Conservation (phyloP, 2,797 vertebrate species). For the Denticeps clupeoides region DNA sequence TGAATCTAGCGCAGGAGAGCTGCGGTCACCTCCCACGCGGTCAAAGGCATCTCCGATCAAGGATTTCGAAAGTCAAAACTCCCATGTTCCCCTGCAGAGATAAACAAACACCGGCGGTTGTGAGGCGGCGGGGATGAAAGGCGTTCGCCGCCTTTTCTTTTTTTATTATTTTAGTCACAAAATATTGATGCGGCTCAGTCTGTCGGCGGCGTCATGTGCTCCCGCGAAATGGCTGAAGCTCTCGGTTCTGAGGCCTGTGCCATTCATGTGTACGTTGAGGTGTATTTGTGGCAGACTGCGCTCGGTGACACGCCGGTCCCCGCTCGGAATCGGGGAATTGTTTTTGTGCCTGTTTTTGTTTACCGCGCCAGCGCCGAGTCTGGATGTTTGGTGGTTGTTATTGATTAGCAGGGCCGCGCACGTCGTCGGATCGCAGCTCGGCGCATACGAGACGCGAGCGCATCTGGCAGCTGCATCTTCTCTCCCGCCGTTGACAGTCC, state of each 20-base stretch:
- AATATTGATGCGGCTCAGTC: no score
- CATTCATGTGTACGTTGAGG: conserved; percentile 16
- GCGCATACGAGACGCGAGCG: conserved; percentile 17
- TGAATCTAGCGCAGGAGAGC: conserved; percentile 24
- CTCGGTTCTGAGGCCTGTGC: neutral
- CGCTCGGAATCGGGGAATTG: neutral
- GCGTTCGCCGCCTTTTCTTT: neutral
- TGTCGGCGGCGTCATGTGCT: no score
- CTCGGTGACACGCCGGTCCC: no score
- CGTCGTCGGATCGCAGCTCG: conserved; percentile 3
- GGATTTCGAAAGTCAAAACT: conserved; percentile 20
- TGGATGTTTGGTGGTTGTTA: conserved; percentile 31
- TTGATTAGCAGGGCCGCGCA: conserved; percentile 42
- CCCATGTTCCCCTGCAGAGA: neutral
- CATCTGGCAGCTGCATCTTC: conserved; percentile 30
- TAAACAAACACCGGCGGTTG: neutral
- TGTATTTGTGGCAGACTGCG: no score
- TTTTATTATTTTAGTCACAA: neutral
- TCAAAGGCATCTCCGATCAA: conserved; percentile 28
- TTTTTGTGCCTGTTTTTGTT: conserved; percentile 16
- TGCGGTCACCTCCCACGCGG: conserved; percentile 15
- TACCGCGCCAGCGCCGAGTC: conserved; percentile 19
- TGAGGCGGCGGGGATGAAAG: neutral
- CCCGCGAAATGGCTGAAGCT: no score
- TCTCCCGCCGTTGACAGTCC: conserved; percentile 13